Conservation (phyloP, 2,797 vertebrate species). For the Falco biarmicus region DNA sequence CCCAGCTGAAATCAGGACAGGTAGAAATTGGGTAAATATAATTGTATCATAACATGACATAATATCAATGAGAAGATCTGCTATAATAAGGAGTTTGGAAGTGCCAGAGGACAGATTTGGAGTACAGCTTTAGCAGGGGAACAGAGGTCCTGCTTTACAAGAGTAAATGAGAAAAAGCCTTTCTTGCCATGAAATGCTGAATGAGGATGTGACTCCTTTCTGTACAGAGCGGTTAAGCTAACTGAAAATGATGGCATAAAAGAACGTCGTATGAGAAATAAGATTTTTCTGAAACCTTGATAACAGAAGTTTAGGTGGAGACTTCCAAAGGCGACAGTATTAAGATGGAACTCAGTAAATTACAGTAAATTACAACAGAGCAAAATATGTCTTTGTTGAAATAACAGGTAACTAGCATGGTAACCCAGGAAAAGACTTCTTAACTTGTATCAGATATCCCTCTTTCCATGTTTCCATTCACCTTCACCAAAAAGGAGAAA, state of each 20-base stretch:
- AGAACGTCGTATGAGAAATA: not conserved
- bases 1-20: no score
- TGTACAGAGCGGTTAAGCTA: not conserved
- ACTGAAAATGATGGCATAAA: not conserved
- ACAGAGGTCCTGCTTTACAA: not conserved
- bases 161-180: not conserved
- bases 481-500: not conserved
- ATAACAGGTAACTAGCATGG: accelerated
- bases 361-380: not conserved
- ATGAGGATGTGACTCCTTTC: not conserved
- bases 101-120: not conserved
- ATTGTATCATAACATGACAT: not conserved
- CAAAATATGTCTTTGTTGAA: accelerated
- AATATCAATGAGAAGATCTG: accelerated
- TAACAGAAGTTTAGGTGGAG: not conserved
- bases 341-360: not conserved
- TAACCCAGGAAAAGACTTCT: not conserved
- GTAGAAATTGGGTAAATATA: not conserved
- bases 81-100: not conserved
- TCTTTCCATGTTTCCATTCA: accelerated
- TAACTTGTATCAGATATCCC: not conserved
- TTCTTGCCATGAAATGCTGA: not conserved
- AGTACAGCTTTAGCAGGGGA: not conserved
- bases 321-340: accelerated
- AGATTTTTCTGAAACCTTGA: not conserved